Percentiles rank a stretch among this genome's conserved stretches.
These are phyloP conservation scores for Brachyopa scutellaris DNA, from an alignment of 2,888 invertebrate species.

Conservation along the genomic window DNA sequence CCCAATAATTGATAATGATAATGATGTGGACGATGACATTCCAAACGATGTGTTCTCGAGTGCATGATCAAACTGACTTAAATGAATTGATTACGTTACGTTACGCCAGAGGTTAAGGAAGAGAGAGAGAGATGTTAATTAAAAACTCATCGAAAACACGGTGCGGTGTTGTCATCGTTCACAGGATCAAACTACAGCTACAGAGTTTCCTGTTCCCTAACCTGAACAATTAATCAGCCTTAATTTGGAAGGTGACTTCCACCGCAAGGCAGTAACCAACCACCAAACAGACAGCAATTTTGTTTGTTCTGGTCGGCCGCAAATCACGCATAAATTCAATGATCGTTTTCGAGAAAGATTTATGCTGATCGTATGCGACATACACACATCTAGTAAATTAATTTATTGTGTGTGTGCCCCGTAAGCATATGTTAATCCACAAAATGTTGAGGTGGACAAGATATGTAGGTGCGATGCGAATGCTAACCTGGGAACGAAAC, in stretches of 20 bases:
- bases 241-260: constrained; percentile 60
- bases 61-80: constrained; percentile 18
- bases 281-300: constrained; percentile 6
- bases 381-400: constrained; percentile 51
- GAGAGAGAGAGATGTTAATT: constrained; percentile 46
- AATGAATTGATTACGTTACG: constrained; percentile 48
- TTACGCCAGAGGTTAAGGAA: not conserved
- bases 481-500: too few species aligned
- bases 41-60: not conserved
- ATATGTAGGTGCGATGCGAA: constrained; percentile 9
- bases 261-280: not conserved
- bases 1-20: constrained; percentile 60
- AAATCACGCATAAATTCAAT: constrained; percentile 55
- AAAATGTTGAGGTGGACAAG: constrained; percentile 7
- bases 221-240: constrained; percentile 68
- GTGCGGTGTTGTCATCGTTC: not conserved
- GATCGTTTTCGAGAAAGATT: constrained; percentile 69
- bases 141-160: not conserved
- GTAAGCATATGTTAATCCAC: constrained; percentile 65
- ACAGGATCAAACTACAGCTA: constrained; percentile 11
- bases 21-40: constrained; percentile 40
- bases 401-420: constrained; percentile 68
- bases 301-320: constrained; percentile 38
- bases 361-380: constrained; percentile 70
- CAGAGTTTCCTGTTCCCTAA: not conserved